These are phyloP conservation scores for Amphipoea oculea DNA, from an alignment of 2,888 invertebrate genomes.

Conservation along the genomic window DNA sequence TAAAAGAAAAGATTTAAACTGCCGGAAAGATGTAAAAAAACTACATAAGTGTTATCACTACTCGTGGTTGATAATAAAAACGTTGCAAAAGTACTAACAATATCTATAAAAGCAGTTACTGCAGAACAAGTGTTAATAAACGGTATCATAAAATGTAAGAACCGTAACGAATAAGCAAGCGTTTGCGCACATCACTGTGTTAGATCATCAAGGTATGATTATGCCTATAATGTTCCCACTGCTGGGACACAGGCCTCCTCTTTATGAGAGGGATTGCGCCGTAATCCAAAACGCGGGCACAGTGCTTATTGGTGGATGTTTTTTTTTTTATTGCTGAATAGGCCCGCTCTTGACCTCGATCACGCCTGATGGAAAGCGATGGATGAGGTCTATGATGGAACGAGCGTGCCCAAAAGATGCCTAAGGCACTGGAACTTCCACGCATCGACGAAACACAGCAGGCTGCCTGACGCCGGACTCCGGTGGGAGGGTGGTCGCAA, in stretches of 20 bases:
- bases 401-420: no score
- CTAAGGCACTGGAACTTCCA: no score
- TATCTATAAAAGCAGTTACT: constrained; percentile 1
- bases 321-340: no score
- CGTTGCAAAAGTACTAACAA: neutral
- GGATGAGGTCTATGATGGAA: no score
- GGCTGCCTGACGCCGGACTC: no score
- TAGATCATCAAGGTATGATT: neutral
- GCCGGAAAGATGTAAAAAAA: constrained; percentile 13
- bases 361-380: no score
- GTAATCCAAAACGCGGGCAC: neutral
- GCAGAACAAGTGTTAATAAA: constrained; percentile 25
- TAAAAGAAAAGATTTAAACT: neutral
- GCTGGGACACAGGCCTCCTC: neutral
- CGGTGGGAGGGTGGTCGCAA: no score
- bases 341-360: no score
- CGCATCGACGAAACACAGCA: no score
- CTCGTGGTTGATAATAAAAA: constrained; percentile 16
- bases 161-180: neutral
- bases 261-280: neutral
- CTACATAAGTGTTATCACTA: neutral
- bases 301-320: neutral
- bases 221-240: neutral
- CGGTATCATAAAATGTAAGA: constrained; percentile 6
- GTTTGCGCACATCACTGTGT: neutral